A percentile compares a stretch with the other conserved stretches of the same genome.
Conservation (phyloP, 35 echinoderm and acorn worm species). For the Apostichopus japonicus region DNA sequence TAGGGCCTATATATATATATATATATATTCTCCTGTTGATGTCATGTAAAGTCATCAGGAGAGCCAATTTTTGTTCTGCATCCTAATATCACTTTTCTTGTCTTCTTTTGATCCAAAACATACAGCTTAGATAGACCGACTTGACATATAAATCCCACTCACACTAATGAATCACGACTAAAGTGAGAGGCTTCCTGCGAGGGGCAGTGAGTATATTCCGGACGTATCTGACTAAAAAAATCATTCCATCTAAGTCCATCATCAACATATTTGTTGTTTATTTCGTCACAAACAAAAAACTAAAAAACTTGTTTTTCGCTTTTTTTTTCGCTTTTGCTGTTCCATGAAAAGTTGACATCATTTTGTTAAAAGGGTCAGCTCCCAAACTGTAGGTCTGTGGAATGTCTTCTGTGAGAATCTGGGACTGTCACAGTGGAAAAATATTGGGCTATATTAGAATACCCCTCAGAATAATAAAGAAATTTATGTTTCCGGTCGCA, state of each 20-base stretch:
- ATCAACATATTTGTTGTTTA: neutral
- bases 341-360: conserved; percentile 5
- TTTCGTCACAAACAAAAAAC: too few relatives aligned
- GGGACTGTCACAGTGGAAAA: too few relatives aligned
- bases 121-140: neutral
- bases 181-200: neutral
- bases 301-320: neutral
- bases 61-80: neutral
- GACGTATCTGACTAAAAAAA: neutral
- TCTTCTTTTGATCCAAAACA: neutral
- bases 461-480: too few relatives aligned
- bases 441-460: too few relatives aligned
- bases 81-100: neutral
- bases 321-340: neutral
- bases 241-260: neutral
- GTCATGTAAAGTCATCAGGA: too few relatives aligned
- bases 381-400: neutral
- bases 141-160: neutral
- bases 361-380: conserved; percentile 4
- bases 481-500: too few relatives aligned
- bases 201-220: neutral
- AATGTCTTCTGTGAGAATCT: neutral
- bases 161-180: neutral
- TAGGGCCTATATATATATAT: too few relatives aligned
- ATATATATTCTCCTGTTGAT: too few relatives aligned